These are phyloP conservation scores for Cebidichthys violaceus DNA, from an alignment of 2,113 vertebrate species.

Conservation along the genomic window DNA sequence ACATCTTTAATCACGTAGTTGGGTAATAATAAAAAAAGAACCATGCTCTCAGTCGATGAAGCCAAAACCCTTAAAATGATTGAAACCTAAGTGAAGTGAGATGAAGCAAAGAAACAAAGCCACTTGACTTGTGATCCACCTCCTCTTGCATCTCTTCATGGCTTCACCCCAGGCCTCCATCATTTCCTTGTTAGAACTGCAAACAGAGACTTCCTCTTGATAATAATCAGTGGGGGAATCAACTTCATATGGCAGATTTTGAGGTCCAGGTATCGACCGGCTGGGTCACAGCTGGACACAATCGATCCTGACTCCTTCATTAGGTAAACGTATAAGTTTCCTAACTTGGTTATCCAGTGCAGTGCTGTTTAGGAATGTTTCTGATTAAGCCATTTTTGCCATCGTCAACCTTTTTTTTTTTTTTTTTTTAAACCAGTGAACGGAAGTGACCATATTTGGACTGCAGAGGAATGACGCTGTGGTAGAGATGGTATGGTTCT, in stretches of 20 bases:
- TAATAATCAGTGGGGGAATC: conserved; percentile 48
- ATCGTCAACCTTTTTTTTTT: too few relatives aligned
- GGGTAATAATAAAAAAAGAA: neutral
- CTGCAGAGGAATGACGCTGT: too few relatives aligned
- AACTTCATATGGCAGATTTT: conserved; percentile 57
- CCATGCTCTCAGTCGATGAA: neutral
- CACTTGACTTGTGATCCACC: conserved; percentile 20
- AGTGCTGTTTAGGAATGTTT: conserved; percentile 34
- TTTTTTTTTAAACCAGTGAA: too few relatives aligned
- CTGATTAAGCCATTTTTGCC: neutral
- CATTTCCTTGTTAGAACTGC: conserved; percentile 50
- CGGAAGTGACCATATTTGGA: too few relatives aligned
- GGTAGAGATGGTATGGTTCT: too few relatives aligned
- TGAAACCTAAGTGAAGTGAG: neutral
- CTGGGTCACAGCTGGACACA: conserved; percentile 53
- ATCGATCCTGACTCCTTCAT: conserved; percentile 35
- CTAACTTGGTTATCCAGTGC: conserved; percentile 21
- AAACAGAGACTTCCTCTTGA: conserved; percentile 68
- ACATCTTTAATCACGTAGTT: neutral
- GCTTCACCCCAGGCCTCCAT: conserved; percentile 33
- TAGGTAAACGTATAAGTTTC: conserved; percentile 16
- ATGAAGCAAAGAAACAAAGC: conserved; percentile 6
- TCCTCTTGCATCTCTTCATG: conserved; percentile 6
- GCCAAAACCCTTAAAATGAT: too few relatives aligned
- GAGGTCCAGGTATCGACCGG: conserved; percentile 16